These are phyloP conservation scores for Acropora yongei DNA, from an alignment of 64 coral and sea anemone species.

Conservation along the genomic window DNA sequence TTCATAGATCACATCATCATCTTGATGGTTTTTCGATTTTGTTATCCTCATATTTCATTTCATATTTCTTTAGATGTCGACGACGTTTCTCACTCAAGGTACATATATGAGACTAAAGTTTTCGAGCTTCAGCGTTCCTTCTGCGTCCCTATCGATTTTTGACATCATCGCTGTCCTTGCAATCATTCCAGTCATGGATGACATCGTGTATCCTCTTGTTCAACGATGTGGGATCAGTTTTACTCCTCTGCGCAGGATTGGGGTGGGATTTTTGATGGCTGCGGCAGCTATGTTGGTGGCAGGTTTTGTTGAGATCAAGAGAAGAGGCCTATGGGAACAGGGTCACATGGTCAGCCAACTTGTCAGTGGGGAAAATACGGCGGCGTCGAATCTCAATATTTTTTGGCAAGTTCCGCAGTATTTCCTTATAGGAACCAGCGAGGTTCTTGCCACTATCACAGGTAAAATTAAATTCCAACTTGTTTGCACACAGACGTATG, in stretches of 20 bases:
- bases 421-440: slow-evolving; percentile 77
- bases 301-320: too few species aligned
- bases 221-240: slow-evolving; percentile 58
- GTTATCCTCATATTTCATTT: background rate
- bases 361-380: slow-evolving; percentile 23
- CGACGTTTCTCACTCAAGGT: slow-evolving; percentile 63
- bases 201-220: slow-evolving; percentile 59
- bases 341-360: background rate
- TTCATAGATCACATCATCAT: too few species aligned
- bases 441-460: slow-evolving; percentile 80
- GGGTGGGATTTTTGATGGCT: too few species aligned
- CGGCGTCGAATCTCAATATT: too few species aligned
- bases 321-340: too few species aligned
- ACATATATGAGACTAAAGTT: slow-evolving; percentile 63
- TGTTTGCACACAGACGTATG: too few species aligned
- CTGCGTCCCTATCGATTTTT: slow-evolving; percentile 79
- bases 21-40: too few species aligned
- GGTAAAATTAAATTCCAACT: too few species aligned
- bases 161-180: slow-evolving; percentile 65
- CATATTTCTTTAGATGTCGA: slow-evolving; percentile 56
- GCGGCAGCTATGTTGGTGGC: too few species aligned
- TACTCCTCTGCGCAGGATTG: too few species aligned
- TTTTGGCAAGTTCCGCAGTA: slow-evolving; percentile 86
- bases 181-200: slow-evolving; percentile 72
- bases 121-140: slow-evolving; percentile 29